Evolutionary conservation across 2,888 invertebrate genomes (phyloP), one percentile per base, ranked within the genome.

Genomic region (Hypselothyrea guttata): DNA sequence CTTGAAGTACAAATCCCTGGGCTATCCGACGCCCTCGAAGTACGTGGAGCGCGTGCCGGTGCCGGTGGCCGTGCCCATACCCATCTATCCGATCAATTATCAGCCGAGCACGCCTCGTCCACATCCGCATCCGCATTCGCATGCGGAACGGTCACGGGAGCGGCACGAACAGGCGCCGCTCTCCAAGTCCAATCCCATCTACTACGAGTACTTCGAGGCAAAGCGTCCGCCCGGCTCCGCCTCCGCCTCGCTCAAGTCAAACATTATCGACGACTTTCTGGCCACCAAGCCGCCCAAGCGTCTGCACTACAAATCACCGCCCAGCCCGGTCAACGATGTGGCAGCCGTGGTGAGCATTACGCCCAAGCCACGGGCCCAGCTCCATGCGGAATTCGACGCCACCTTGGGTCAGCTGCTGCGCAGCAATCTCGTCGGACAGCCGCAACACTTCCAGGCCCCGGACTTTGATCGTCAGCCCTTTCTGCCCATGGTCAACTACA

Each of bases 381-480:
- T 78, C 47, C 66, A 73, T 22, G 18, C 73, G 0, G 78, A 83
- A 27, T 85, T 75, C 28, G 83, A 78, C 13, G 70, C 84, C 1
- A 59, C 83, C 0, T 28, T 79, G 27, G 91, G 92, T 47, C 93
- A 93, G 11, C 91, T 92, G 60, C 69, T 90, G 4, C 90, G 91
- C 57, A 86, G 88, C 61, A 89, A 89, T 52, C 84, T 86, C 22
- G 22, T 22, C 22, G 5, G 3, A 5, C 22, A 2, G 5, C 3
- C 22, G 3, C 2, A 22, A 4, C 59, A 61, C 16, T 88, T 86
- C 35, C 87, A 88, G 53, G 79, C 89, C 3, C 88, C 89, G 7
- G 71, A 92, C 66, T 93, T 92, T 61, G 90, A 90, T 49, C 91
- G 92, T 1, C 92, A 92, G 79, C 93, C 93, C 1, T 93, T 93